Evolutionary conservation across 2,888 invertebrate species (phyloP).

Genomic region (Caenorhabditis afra): DNA sequence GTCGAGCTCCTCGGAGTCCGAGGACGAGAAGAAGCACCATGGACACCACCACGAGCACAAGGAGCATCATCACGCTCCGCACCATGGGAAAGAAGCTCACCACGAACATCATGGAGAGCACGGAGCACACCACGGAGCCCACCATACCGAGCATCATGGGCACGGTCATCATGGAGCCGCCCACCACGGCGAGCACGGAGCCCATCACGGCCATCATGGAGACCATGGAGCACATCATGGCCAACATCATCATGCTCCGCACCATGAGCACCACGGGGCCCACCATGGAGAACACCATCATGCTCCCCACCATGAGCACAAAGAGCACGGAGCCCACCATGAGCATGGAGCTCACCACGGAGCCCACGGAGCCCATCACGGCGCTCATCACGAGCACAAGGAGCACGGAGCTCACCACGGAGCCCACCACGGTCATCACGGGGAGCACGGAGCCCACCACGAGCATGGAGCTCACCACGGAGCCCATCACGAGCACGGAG

Average conservation of each 20-base stretch:
- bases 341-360: conserved; percentile 22
- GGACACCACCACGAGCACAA: conserved; percentile 12
- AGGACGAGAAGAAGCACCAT: conserved; percentile 38
- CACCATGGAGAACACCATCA: conserved; percentile 45
- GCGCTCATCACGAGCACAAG: conserved; percentile 5
- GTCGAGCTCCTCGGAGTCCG: conserved; percentile 34
- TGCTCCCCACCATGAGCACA: conserved; percentile 8
- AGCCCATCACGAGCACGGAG: background rate
- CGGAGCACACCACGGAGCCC: no score
- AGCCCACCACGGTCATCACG: conserved; percentile 13
- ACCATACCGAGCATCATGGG: no score
- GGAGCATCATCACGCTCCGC: conserved; percentile 12
- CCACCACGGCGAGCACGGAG: background rate
- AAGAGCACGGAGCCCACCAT: conserved; percentile 16
- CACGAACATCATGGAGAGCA: no score
- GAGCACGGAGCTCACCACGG: conserved; percentile 8
- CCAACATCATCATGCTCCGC: background rate
- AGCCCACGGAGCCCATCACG: conserved; percentile 22
- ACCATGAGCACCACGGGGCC: conserved; percentile 13
- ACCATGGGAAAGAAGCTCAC: background rate
- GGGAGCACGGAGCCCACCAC: background rate
- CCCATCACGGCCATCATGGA: background rate
- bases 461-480: background rate
- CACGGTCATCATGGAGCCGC: no score
- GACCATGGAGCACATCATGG: background rate